Conservation (phyloP, 2,888 invertebrate species). For the Willowsia nigromaculata region DNA sequence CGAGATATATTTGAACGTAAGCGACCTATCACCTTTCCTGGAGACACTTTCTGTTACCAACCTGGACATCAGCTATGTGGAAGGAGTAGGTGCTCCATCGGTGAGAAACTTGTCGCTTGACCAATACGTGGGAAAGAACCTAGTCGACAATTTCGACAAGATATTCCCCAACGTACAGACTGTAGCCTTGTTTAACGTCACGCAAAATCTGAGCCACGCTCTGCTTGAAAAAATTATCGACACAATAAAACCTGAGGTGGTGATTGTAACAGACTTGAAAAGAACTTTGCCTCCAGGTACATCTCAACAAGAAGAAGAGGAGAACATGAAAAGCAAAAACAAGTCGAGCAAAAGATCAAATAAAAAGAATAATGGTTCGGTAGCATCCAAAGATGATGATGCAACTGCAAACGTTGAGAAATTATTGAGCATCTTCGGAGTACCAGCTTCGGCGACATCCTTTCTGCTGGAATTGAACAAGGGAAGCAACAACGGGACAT, state of each 20-base stretch:
- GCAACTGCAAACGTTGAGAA: slow-evolving; percentile 1
- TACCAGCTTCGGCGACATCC: neutral
- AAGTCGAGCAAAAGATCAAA: neutral
- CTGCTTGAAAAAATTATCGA: slow-evolving; percentile 6
- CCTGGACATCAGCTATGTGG: slow-evolving; percentile 19
- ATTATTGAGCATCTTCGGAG: neutral
- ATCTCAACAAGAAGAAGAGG: neutral
- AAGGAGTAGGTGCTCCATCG: neutral
- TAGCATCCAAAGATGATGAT: neutral
- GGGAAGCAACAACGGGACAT: slow-evolving; percentile 5
- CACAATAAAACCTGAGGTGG: neutral
- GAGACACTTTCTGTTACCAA: slow-evolving; percentile 44
- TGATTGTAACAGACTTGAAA: slow-evolving; percentile 38
- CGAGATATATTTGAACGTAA: slow-evolving; percentile 50
- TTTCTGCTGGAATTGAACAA: slow-evolving; percentile 24
- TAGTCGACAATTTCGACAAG: slow-evolving; percentile 9
- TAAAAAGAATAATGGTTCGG: neutral
- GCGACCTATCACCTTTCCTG: neutral
- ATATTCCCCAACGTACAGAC: slow-evolving; percentile 45
- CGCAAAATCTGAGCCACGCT: slow-evolving; percentile 18
- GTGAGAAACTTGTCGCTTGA: slow-evolving; percentile 41
- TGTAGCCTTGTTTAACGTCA: slow-evolving; percentile 56
- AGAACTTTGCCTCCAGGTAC: neutral
- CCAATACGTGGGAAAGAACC: slow-evolving; percentile 16
- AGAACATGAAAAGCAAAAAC: neutral